Base-by-base conservation (phyloP, 2,797 vertebrate genomes). In the Eurystomus glaucurus region DNA sequence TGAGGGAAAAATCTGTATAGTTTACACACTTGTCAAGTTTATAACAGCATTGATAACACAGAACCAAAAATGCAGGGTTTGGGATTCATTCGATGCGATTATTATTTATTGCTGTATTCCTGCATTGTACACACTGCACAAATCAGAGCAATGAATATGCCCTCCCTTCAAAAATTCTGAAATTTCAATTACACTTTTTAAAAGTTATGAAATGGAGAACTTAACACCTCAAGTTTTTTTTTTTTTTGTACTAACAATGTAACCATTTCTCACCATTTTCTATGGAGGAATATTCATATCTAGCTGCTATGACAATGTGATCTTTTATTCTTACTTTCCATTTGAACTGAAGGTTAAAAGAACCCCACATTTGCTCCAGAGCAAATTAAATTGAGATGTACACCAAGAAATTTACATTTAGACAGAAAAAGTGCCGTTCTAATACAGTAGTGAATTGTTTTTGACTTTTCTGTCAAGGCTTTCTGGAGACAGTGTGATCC, bases 351-450 rank as follows among this genome's bases (percentile, higher is more conserved):
- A 14, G 22, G 26, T 55, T 61, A 15, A 84, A 85, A 88, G 82
- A 55, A 14, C 1, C 0, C 5, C 77, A 55, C 14, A 43, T 62
- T 82, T 84, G 21, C 39, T 92, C 48, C 39, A 8, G 0, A 81
- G 80, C 39, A 89, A 92, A 87, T 91, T 35, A 94, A 91, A 92
- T 23, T 58, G 51, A 75, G 66, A 79, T 7, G 19, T 52, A 89
- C 13, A 72, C 46, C 31, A 69, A 90, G 31, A 91, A 76, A 96
- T 93, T 86, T 85, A 79, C 69, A 86, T 85, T 94, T 97, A 92
- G 88, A 88, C 94, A 74, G 70, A 92, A 90, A 95, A 93, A 81
- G 28, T 51, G n/a, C 69, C 72, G 20, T 90, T 88, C 37, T 81
- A 95, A 86, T 77, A 92, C 6, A 1, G 7, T 21, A 52, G n/a